phyloP scores from a whole-genome alignment of 2,888 invertebrate species.

The Siphonodentalium dalli region DNA sequence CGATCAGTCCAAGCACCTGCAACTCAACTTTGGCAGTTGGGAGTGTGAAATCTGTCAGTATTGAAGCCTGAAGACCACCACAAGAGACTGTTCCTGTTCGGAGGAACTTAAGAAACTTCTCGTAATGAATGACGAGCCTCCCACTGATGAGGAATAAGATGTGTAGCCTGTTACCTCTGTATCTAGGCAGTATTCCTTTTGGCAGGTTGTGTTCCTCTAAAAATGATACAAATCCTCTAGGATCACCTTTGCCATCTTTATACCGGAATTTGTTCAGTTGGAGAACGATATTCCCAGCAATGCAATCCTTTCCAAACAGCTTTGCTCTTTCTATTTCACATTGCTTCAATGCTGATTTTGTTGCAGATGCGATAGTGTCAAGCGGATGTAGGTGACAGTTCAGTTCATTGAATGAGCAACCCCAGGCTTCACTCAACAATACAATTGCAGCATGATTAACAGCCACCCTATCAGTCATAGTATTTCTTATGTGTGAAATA shows the following conservation, averaged over 20 bases:
- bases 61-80: slow-evolving; percentile 16
- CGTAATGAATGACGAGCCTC: slow-evolving; percentile 2
- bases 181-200: slow-evolving; percentile 20
- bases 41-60: slow-evolving; percentile 13
- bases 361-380: slow-evolving; percentile 11
- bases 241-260: slow-evolving; percentile 30
- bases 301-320: slow-evolving; percentile 25
- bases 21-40: slow-evolving; percentile 12
- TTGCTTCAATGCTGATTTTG: slow-evolving; percentile 10
- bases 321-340: slow-evolving; percentile 17
- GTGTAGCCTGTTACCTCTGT: slow-evolving; percentile 29
- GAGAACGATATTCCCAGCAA: slow-evolving; percentile 26
- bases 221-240: slow-evolving; percentile 26
- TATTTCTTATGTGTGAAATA: too few relatives aligned
- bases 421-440: slow-evolving; percentile 6
- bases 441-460: slow-evolving; percentile 17
- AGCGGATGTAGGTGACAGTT: slow-evolving; percentile 24
- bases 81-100: slow-evolving; percentile 8
- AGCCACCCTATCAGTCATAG: slow-evolving; percentile 16
- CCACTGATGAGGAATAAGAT: slow-evolving; percentile 26
- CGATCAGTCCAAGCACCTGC: slow-evolving; percentile 19
- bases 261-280: slow-evolving; percentile 28
- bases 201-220: slow-evolving; percentile 17
- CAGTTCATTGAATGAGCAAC: slow-evolving; percentile 18
- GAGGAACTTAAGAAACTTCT: slow-evolving; percentile 12